Evolutionary conservation across 2,888 invertebrate species (phyloP).

Genomic region (Tinea semifulvella): DNA sequence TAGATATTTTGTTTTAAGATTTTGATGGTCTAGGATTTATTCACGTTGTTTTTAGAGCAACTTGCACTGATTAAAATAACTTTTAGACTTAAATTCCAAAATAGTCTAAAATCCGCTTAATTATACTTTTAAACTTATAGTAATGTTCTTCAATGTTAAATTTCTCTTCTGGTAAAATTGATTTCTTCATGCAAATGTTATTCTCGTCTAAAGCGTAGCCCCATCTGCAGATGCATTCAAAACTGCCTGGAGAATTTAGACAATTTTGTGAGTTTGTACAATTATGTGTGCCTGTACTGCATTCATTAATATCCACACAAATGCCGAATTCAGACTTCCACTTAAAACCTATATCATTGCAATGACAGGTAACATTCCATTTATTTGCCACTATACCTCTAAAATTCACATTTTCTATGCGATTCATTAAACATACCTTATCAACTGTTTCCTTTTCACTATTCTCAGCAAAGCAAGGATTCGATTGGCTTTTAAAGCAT

Average conservation of each 20-base stretch:
- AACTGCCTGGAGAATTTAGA: conserved; percentile 63
- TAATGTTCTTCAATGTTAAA: not conserved
- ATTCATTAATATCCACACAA: conserved; percentile 72
- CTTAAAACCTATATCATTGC: conserved; percentile 53
- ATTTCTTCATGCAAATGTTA: not conserved
- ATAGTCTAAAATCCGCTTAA: conserved; percentile 3
- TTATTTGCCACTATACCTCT: conserved; percentile 58
- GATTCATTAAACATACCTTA: conserved; percentile 33
- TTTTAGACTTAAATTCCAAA: conserved; percentile 3
- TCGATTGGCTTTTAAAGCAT: conserved; percentile 47
- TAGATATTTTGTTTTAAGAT: too few species aligned
- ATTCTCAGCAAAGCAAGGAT: conserved; percentile 62
- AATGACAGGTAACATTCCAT: conserved; percentile 70
- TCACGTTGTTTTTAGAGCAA: too few species aligned
- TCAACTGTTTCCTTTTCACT: conserved; percentile 12
- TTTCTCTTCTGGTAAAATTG: conserved; percentile 7
- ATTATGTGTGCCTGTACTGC: conserved; percentile 38
- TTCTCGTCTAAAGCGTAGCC: conserved; percentile 37
- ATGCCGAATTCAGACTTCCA: conserved; percentile 70
- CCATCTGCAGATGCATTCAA: conserved; percentile 58
- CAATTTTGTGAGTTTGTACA: conserved; percentile 60
- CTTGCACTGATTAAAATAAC: too few species aligned
- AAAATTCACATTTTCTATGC: conserved; percentile 48
- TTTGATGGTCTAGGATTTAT: too few species aligned
- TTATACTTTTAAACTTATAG: not conserved